phyloP scores from a whole-genome alignment of 1,140 invertebrate species.

The Uloborus diversus region DNA sequence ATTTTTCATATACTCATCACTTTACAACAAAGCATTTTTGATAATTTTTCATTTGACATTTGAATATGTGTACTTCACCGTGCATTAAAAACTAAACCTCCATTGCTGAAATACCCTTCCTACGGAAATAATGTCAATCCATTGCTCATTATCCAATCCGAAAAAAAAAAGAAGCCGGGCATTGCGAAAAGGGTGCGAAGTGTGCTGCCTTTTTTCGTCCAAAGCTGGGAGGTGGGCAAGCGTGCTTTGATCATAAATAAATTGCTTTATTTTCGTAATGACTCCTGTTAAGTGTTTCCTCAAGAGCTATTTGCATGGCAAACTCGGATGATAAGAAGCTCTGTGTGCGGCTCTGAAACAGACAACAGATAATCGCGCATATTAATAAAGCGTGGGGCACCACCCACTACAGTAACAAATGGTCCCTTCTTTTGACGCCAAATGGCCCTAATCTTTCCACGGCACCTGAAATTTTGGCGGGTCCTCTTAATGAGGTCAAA shows the following conservation, averaged over 20 bases:
- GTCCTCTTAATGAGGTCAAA: slow-evolving; percentile 50
- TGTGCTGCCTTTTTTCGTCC: no score
- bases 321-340: slow-evolving; percentile 44
- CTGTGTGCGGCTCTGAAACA: slow-evolving; percentile 25
- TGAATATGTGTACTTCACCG: no score
- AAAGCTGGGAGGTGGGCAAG: no score
- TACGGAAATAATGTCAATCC: no score
- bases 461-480: slow-evolving; percentile 47
- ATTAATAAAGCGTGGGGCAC: slow-evolving; percentile 41
- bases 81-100: no score
- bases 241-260: slow-evolving; percentile 23
- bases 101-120: no score
- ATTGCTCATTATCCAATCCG: not conserved
- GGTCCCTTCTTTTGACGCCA: slow-evolving; percentile 41
- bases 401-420: slow-evolving; percentile 44
- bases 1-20: no score
- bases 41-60: no score
- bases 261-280: slow-evolving; percentile 48
- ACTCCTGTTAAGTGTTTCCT: slow-evolving; percentile 12
- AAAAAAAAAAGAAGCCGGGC: not conserved
- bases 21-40: no score
- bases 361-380: slow-evolving; percentile 50
- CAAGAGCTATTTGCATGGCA: slow-evolving; percentile 41
- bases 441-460: slow-evolving; percentile 37
- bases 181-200: not conserved